Evolutionary conservation across 1,140 invertebrate species (phyloP).

Genomic region (Latrodectus geometricus): DNA sequence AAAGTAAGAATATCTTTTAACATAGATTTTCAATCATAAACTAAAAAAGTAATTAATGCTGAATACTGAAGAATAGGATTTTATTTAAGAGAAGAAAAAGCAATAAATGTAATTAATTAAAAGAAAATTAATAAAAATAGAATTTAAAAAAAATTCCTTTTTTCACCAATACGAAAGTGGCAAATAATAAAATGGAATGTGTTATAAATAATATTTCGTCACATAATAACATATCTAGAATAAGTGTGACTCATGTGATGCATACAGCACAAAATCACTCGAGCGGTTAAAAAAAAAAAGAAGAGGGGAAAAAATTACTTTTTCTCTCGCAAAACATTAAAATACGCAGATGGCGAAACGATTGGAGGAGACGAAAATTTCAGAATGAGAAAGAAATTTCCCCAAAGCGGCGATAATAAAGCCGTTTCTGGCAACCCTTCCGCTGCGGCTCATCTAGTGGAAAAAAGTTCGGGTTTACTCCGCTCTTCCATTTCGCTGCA

Average conservation of each 20-base stretch:
- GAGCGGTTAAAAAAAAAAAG: conserved; percentile 9
- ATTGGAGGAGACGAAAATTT: neutral
- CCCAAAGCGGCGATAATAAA: neutral
- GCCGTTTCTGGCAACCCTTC: neutral
- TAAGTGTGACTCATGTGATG: conserved; percentile 24
- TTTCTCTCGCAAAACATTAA: neutral
- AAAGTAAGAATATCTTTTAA: too few species aligned
- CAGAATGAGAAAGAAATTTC: neutral
- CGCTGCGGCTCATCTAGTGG: conserved; percentile 37
- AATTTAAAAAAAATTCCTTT: too few species aligned
- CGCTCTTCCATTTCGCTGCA: conserved; percentile 55
- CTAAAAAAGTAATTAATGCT: too few species aligned
- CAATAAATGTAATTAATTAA: too few species aligned
- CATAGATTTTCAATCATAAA: too few species aligned
- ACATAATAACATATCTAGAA: conserved; percentile 16
- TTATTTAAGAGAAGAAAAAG: too few species aligned
- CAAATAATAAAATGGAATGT: too few species aligned
- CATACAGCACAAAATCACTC: neutral
- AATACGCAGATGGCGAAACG: neutral
- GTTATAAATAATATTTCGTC: too few species aligned
- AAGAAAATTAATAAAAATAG: too few species aligned
- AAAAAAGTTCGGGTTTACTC: conserved; percentile 61
- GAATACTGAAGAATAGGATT: too few species aligned
- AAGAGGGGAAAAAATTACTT: too few species aligned
- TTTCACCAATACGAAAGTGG: too few species aligned